phyloP scores from a whole-genome alignment of 2,797 vertebrate species.

The Setipinna tenuifilis region DNA sequence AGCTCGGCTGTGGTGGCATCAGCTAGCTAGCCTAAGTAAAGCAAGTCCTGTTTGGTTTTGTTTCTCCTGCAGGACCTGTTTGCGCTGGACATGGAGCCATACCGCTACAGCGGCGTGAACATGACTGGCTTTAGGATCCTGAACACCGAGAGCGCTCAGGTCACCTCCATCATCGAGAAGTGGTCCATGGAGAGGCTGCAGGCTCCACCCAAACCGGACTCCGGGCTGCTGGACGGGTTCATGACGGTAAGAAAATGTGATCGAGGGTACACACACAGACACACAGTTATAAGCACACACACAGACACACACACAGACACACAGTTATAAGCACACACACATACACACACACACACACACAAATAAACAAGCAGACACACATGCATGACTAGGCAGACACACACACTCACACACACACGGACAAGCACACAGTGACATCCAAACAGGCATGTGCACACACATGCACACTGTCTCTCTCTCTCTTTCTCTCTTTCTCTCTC shows the following conservation, averaged over 20 bases:
- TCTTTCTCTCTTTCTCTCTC: no score
- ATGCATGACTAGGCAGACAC: no score
- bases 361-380: neutral
- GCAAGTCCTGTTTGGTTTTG: no score
- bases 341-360: neutral
- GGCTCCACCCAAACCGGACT: conserved; percentile 94
- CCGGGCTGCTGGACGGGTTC: conserved; percentile 97
- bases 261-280: neutral
- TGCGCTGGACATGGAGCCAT: conserved; percentile 95
- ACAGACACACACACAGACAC: conserved; percentile 8
- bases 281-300: neutral
- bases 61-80: conserved; percentile 85
- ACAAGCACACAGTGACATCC: neutral
- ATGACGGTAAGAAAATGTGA: conserved; percentile 85
- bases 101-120: conserved; percentile 95
- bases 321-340: neutral
- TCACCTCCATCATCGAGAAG: conserved; percentile 96
- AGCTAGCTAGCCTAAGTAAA: neutral
- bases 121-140: conserved; percentile 98
- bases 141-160: conserved; percentile 93
- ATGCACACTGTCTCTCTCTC: no score
- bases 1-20: neutral
- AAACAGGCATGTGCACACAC: neutral
- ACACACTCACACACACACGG: neutral
- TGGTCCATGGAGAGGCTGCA: conserved; percentile 98